Evolutionary conservation across 2,888 invertebrate species (phyloP).

Genomic region (Monoplex corrugatus): DNA sequence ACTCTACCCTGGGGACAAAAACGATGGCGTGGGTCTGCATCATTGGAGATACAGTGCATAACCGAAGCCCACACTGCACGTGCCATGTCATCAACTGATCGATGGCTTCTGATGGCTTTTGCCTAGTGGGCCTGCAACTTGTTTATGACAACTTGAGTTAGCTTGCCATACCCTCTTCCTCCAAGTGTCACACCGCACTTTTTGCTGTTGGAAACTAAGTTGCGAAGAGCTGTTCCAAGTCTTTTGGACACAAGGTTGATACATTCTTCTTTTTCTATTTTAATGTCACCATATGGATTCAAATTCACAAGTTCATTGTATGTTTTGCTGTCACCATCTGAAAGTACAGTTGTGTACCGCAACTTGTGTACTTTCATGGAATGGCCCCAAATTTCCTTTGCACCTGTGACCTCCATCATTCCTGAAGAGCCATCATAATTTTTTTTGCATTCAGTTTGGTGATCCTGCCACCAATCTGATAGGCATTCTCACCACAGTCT

Average conservation of each 20-base stretch:
- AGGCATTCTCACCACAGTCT: background rate
- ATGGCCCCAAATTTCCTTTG: background rate
- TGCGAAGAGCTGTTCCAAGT: constrained; percentile 32
- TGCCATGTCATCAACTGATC: background rate
- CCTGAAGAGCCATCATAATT: background rate
- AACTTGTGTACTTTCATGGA: constrained; percentile 6
- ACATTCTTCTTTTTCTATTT: constrained; percentile 40
- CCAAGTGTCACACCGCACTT: constrained; percentile 44
- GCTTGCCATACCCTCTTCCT: constrained; percentile 30
- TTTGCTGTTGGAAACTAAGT: constrained; percentile 32
- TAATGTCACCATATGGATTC: constrained; percentile 2
- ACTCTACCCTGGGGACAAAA: constrained; percentile 34
- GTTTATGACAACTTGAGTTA: background rate
- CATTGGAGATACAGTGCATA: constrained; percentile 36
- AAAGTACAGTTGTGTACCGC: constrained; percentile 28
- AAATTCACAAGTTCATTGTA: constrained; percentile 4
- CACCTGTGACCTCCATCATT: background rate
- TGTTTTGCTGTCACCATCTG: constrained; percentile 48
- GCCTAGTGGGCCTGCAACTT: background rate
- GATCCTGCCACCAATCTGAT: background rate
- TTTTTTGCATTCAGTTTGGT: background rate
- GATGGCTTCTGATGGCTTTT: background rate
- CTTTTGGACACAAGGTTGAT: constrained; percentile 47
- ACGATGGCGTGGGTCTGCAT: constrained; percentile 18
- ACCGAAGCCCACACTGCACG: constrained; percentile 35